Percentiles rank a stretch among this genome's conserved stretches.
phyloP scores from a whole-genome alignment of 2,797 vertebrate genomes.

The Natrix natrix region DNA sequence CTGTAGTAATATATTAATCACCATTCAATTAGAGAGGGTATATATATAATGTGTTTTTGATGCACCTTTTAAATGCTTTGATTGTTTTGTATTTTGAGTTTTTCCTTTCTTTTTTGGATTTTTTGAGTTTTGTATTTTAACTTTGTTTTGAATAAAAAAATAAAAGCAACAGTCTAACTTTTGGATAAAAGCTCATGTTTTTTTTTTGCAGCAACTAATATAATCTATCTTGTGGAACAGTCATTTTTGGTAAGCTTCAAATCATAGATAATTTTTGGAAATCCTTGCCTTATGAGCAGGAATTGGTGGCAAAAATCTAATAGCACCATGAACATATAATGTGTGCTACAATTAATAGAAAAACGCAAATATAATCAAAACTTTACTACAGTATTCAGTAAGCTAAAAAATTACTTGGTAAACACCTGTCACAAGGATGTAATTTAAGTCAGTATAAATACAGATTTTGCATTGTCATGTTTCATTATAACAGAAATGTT shows the following conservation, averaged over 20 bases:
- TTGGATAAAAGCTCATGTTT: neutral
- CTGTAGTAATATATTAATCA: too few species aligned
- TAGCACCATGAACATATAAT: neutral
- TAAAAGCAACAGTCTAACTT: neutral
- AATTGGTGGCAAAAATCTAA: neutral
- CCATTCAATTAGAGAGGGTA: too few species aligned
- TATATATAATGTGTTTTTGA: too few species aligned
- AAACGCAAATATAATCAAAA: neutral
- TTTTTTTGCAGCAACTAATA: neutral
- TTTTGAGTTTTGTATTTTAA: too few species aligned
- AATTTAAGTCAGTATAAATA: slow-evolving; percentile 12
- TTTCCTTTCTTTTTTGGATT: too few species aligned
- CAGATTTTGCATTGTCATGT: slow-evolving; percentile 5
- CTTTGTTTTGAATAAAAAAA: too few species aligned
- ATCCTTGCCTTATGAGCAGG: neutral
- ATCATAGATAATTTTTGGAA: neutral
- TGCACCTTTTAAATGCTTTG: too few species aligned
- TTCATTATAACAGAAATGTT: slow-evolving; percentile 32
- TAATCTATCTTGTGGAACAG: neutral
- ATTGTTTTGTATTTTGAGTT: too few species aligned
- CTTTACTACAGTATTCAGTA: neutral
- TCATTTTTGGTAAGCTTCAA: neutral
- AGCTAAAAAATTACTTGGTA: slow-evolving; percentile 15
- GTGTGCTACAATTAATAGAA: neutral
- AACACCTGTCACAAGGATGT: neutral